Percentiles rank a stretch among this genome's conserved stretches.
phyloP scores from a whole-genome alignment of 53 echinoderm and acorn worm species.

The Astropecten irregularis region DNA sequence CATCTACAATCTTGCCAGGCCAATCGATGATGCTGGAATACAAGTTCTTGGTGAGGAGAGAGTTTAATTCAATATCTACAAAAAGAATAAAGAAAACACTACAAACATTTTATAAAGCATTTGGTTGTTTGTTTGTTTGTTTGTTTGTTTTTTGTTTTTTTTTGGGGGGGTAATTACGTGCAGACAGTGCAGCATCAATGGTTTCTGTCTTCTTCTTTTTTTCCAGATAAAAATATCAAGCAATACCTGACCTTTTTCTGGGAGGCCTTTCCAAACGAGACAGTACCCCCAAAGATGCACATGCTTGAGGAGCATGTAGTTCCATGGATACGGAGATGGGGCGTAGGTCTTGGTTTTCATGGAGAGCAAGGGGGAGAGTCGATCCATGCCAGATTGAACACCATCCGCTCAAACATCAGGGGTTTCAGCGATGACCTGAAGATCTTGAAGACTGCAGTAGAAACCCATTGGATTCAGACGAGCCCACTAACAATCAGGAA shows the following conservation, averaged over 20 bases:
- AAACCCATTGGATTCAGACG: constrained; percentile 21
- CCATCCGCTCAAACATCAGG: constrained; percentile 40
- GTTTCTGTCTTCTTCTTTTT: not conserved
- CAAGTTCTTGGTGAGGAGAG: not conserved
- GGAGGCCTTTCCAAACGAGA: constrained; percentile 14
- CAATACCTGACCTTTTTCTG: constrained; percentile 27
- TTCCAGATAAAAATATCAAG: constrained; percentile 33
- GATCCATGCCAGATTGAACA: constrained; percentile 53
- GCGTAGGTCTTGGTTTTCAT: constrained; percentile 51
- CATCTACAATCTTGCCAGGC: too few relatives aligned
- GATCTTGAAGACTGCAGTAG: constrained; percentile 23
- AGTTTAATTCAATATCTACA: not conserved
- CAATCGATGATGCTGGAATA: not conserved
- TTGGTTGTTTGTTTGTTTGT: not conserved
- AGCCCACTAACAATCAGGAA: too few relatives aligned
- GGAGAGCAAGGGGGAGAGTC: constrained; percentile 61
- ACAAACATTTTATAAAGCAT: not conserved
- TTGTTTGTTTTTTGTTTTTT: too few relatives aligned
- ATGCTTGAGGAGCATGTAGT: constrained; percentile 41
- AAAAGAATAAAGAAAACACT: too few relatives aligned
- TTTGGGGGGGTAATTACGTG: not conserved
- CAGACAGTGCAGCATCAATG: not conserved
- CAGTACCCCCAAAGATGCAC: constrained; percentile 46
- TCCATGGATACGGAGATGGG: constrained; percentile 25
- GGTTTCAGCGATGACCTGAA: constrained; percentile 48